phyloP scores from a whole-genome alignment of 2,888 invertebrate species.

The Branchipolynoe longqiensis region DNA sequence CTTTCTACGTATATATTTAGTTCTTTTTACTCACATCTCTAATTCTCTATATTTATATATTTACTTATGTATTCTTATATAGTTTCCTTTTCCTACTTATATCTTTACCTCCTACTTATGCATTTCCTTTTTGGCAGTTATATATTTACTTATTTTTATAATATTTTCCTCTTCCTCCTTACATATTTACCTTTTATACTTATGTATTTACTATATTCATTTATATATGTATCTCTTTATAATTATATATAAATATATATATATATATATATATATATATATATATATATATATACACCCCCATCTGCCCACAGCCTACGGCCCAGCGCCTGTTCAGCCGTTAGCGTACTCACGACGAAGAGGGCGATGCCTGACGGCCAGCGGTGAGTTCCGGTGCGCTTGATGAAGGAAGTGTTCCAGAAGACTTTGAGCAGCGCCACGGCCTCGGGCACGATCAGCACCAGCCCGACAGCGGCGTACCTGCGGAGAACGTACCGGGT shows the following conservation, averaged over 20 bases:
- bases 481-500: neutral
- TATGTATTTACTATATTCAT: neutral
- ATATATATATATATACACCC: too few species aligned
- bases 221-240: neutral
- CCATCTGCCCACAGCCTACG: too few species aligned
- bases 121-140: neutral
- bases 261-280: too few species aligned
- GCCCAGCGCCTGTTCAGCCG: too few species aligned
- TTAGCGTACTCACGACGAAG: conserved; percentile 55
- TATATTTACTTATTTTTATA: neutral
- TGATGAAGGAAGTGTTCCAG: conserved; percentile 62
- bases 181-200: neutral
- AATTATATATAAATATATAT: neutral
- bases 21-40: neutral
- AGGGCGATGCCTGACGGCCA: conserved; percentile 59
- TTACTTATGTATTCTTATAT: neutral
- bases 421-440: conserved; percentile 59
- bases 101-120: neutral
- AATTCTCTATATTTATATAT: neutral
- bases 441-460: conserved; percentile 58
- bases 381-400: conserved; percentile 53
- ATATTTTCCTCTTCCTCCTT: neutral
- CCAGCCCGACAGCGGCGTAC: conserved; percentile 57
- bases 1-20: too few species aligned
- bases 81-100: neutral